Base-by-base conservation (phyloP, 2,113 vertebrate genomes). In the Passer domesticus region DNA sequence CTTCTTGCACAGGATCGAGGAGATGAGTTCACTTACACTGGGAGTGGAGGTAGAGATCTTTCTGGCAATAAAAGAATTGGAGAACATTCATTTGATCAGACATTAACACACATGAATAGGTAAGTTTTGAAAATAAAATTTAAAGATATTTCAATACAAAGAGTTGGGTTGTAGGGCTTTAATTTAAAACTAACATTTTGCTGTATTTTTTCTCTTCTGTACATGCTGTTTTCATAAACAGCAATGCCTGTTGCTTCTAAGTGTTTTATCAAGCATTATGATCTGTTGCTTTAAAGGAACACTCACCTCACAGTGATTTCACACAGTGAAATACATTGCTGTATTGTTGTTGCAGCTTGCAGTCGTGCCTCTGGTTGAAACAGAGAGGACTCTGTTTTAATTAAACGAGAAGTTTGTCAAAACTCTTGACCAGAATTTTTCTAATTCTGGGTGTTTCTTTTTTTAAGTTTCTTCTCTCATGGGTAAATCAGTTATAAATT, bases 81-180 rank as follows among this genome's bases (percentile, higher is more conserved):
- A 85, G 99, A 99, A 94, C 99, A 99, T 84, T 99, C 98, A 11
- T 99, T 99, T 96, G 99, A 99, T 98, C 99, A 99, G 97, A 99
- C 99, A 11, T 97, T 99, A 94, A 99, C 99, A 92, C 99, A 99
- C 96, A 99, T 99, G 99, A 99, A 99, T 98, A 99, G 99, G 99
- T 99, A 97, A 95, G 97, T 94, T 94, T 90, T 87, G 43, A 78
- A 82, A 33, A 82, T 47, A 60, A 88, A 89, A 25, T 70, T n/a
- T 27, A 18, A 41, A 85, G 44, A 9, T 75, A 46, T 75, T 92
- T 27, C 37, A 53, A 73, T 55, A 4, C 6, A 28, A 77, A 39
- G 17, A 55, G 20, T 9, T 67, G 15, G 2, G 7, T 72, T 77
- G 12, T 49, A 50, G 20, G 28, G 9, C 52, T 87, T 92, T 77